Percentiles rank a stretch among this genome's conserved stretches.
phyloP scores from a whole-genome alignment of 2,888 invertebrate genomes.

The Caenorhabditis panamensis region DNA sequence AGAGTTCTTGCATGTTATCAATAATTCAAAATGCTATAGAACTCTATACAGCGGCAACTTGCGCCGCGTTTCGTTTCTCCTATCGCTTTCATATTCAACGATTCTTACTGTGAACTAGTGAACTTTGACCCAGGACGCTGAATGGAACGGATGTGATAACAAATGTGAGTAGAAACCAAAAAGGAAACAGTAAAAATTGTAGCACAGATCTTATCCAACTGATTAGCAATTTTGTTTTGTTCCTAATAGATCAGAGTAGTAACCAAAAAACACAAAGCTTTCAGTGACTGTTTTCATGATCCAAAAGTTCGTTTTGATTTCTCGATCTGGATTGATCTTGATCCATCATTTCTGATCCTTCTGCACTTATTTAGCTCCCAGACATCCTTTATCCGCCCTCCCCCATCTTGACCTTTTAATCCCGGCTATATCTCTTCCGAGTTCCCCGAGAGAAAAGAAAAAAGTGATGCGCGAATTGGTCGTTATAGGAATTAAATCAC shows the following conservation, averaged over 20 bases:
- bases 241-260: too few relatives aligned
- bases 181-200: too few relatives aligned
- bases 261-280: too few relatives aligned
- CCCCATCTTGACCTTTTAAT: conserved; percentile 10
- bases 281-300: too few relatives aligned
- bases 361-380: neutral
- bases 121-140: neutral
- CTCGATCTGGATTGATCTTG: neutral
- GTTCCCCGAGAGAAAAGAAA: neutral
- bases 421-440: neutral
- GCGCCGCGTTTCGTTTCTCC: neutral
- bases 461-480: neutral
- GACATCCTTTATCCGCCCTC: neutral
- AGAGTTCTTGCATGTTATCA: conserved; percentile 1
- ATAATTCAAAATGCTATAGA: conserved; percentile 12
- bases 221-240: too few relatives aligned
- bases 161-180: too few relatives aligned
- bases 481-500: neutral
- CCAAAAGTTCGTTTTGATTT: too few relatives aligned
- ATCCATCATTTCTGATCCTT: neutral
- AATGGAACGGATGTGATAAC: too few relatives aligned
- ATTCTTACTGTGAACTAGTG: neutral
- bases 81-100: neutral
- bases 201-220: too few relatives aligned
- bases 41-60: conserved; percentile 2